Evolutionary conservation across 2,797 vertebrate species (phyloP).

Genomic region (Chelon auratus): DNA sequence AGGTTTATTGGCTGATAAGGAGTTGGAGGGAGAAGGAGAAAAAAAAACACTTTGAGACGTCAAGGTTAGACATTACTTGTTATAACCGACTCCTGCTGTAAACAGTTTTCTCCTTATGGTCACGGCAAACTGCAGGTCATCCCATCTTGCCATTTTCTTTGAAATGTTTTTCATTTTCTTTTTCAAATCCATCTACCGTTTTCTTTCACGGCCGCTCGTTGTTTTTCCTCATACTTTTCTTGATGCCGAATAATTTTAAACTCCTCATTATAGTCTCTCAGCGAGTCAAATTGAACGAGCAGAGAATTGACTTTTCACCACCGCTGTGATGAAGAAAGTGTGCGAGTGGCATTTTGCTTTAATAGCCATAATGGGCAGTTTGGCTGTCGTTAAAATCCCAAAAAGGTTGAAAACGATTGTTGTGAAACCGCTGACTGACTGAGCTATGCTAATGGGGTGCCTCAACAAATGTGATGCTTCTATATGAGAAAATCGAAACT

Average conservation of each 20-base stretch:
- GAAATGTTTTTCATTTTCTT: neutral
- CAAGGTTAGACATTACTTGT: neutral
- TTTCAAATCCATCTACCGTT: too few relatives aligned
- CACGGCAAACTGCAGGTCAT: neutral
- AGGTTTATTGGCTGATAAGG: slow-evolving; percentile 25
- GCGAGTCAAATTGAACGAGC: slow-evolving; percentile 1
- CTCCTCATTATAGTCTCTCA: neutral
- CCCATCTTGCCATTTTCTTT: neutral
- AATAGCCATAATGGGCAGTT: neutral
- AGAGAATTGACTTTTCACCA: neutral
- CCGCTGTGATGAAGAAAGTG: neutral
- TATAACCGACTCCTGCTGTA: neutral
- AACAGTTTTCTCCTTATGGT: neutral
- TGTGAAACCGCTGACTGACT: neutral
- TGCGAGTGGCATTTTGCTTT: slow-evolving; percentile 6
- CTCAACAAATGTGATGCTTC: neutral
- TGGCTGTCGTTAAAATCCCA: neutral
- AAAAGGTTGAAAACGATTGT: neutral
- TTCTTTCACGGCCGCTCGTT: too few relatives aligned
- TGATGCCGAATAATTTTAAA: neutral
- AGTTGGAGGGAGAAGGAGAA: neutral
- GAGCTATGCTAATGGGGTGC: neutral
- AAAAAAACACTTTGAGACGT: neutral
- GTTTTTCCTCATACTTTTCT: neutral
- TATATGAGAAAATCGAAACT: neutral